Percentiles rank a stretch among this genome's conserved stretches.
phyloP scores from a whole-genome alignment of 2,797 vertebrate genomes.

The Anableps anableps region DNA sequence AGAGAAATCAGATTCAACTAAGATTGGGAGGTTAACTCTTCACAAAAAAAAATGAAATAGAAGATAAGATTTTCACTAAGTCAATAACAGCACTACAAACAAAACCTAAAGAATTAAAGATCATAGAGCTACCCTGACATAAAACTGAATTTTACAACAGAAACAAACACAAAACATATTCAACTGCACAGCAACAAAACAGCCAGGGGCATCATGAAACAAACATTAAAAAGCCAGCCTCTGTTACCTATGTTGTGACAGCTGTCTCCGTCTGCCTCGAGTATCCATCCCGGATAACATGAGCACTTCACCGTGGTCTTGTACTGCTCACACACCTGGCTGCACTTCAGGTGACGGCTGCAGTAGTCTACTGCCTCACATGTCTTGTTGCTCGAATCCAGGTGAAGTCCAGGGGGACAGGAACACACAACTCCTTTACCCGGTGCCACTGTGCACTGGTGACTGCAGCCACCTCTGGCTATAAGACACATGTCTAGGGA shows the following conservation, averaged over 20 bases:
- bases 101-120: conserved; percentile 11
- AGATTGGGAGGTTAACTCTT: not conserved
- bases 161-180: not conserved
- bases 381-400: conserved; percentile 89
- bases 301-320: conserved; percentile 96
- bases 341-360: conserved; percentile 90
- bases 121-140: not conserved
- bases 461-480: conserved; percentile 95
- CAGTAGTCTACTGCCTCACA: conserved; percentile 96
- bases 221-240: conserved; percentile 18
- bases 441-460: conserved; percentile 93
- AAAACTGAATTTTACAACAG: conserved; percentile 8
- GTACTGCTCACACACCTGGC: conserved; percentile 96
- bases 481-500: conserved; percentile 90
- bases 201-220: conserved; percentile 14
- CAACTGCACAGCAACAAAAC: not conserved
- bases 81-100: not conserved
- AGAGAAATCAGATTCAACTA: not conserved
- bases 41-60: not conserved
- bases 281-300: conserved; percentile 94
- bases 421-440: conserved; percentile 93
- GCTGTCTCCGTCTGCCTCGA: conserved; percentile 90
- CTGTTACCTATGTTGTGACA: conserved; percentile 90
- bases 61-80: not conserved
- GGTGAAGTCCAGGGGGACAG: conserved; percentile 89